Evolutionary conservation across 2,888 invertebrate genomes (phyloP), one percentile per base, ranked within the genome.

Genomic region (Oxytorus armatus): DNA sequence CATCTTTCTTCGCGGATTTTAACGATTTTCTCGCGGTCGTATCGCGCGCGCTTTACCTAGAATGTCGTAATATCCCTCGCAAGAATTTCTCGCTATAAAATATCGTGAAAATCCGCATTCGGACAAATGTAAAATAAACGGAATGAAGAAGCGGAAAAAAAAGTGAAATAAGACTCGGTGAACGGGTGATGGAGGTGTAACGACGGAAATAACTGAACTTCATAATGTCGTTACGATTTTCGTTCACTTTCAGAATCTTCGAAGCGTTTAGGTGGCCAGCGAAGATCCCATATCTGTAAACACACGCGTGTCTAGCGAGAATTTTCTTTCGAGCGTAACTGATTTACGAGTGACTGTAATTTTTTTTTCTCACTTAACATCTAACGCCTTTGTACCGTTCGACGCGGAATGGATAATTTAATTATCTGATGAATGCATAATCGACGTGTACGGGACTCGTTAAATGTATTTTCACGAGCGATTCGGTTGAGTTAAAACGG

Each of bases 221-320:
- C n/a, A 18, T 33, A 21, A 53, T 44, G 44, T n/a, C 42, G 25
- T 53, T 65, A 53, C 33, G 73, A 63, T 76, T 65, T 73, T 80
- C 36, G 18, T 77, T 80, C 68, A 63, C 77, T 77, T 68, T 80
- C 80, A 11, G 66, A 69, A 69, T 57, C 77, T 51, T 51, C 69
- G 77, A 69, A 80, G 73, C 80, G 80, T 77, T 73, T 55, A 33
- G 7, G 49, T 23, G 72, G 36, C 55, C 33, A 73, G n/a, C 14
- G 44, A 39, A 57, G 18, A 57, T 33, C 42, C 14, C n/a, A 47
- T 0, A 25, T 42, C 3, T 53, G 5, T 51, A n/a, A n/a, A n/a
- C n/a, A 16, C 33, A 42, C 8, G 1, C 23, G 23, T 33, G 16
- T 7, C 11, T 36, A 29, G 29, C 5, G 10, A 42, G 21, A 16